These are phyloP conservation scores for Phalera bucephala DNA, from an alignment of 2,888 invertebrate species.

Conservation along the genomic window DNA sequence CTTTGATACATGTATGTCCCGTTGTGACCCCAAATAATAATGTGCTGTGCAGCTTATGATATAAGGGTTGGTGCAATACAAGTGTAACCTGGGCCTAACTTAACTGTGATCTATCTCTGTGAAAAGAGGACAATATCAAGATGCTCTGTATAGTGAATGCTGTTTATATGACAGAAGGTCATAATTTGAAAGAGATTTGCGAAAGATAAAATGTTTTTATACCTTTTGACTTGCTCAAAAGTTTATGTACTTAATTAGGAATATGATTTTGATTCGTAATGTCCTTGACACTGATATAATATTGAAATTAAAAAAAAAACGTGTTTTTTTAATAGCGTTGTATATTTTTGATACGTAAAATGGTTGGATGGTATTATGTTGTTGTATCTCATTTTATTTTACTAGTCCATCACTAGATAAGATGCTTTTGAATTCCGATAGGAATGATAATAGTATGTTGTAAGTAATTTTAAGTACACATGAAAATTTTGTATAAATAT, in stretches of 20 bases:
- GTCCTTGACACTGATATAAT: slow-evolving; percentile 11
- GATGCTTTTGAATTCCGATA: slow-evolving; percentile 32
- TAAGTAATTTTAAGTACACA: slow-evolving; percentile 32
- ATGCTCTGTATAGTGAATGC: slow-evolving; percentile 29
- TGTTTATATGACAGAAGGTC: slow-evolving; percentile 16
- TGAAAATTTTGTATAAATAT: slow-evolving; percentile 9
- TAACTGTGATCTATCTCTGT: slow-evolving; percentile 75
- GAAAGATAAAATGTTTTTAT: slow-evolving; percentile 18
- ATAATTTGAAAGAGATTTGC: slow-evolving; percentile 22
- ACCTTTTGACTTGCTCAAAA: slow-evolving; percentile 51
- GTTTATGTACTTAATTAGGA: slow-evolving; percentile 44
- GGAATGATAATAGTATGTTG: slow-evolving; percentile 26
- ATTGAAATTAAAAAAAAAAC: slow-evolving; percentile 21
- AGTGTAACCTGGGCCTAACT: slow-evolving; percentile 54
- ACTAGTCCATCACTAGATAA: slow-evolving; percentile 67
- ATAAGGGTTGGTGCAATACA: slow-evolving; percentile 42
- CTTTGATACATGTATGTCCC: too few species aligned
- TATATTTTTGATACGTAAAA: slow-evolving; percentile 39
- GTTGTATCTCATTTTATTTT: slow-evolving; percentile 53
- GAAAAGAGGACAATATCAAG: slow-evolving; percentile 51
- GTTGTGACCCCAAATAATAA: too few species aligned
- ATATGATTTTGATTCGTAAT: slow-evolving; percentile 21
- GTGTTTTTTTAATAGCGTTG: slow-evolving; percentile 21
- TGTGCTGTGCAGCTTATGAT: neutral
- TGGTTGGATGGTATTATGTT: slow-evolving; percentile 42